Base-by-base conservation (phyloP, 2,113 vertebrate genomes). In the Neomonachus schauinslandi region DNA sequence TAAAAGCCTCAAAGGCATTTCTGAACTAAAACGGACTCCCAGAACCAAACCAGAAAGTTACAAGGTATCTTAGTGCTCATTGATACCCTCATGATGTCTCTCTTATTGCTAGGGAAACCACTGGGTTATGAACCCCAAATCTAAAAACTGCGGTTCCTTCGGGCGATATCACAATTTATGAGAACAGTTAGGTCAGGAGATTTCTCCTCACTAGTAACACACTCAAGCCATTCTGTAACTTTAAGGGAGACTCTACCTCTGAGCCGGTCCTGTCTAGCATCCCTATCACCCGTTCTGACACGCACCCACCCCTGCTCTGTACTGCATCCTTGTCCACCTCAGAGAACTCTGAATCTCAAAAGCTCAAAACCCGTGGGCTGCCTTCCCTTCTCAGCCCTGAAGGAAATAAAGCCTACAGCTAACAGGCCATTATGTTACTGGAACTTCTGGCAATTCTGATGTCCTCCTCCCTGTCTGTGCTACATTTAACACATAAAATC, bases 1-100 rank as follows among this genome's bases (percentile, higher is more conserved):
- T 7, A 28, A 24, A 69, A 57, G 65, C 31, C 2, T 31, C 39
- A 8, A 4, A 24, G 22, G 67, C 51, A 2, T 14, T 63, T 61
- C 90, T 49, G 51, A 24, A 84, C 6, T 59, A 61, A n/a, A 74
- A 33, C 8, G 3, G 59, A 49, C 49, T 46, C 19, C 55, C 21
- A 51, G 51, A 42, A n/a, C 71, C 61, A 85, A 53, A 36, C n/a
- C 53, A 46, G 10, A 26, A 24, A 39, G 22, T 31, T 5, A 0
- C 1, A 0, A 0, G 49, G 39, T 2, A 42, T 8, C 59, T 8
- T 9, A 7, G 31, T 2, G 87, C 55, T 49, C 42, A 33, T 59
- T 46, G 33, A 15, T 33, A 11, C 36, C 22, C 14, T 57, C 10
- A 0, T 5, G 4, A 53, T 6, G 5, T 31, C 28, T 4, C 4